Conservation (phyloP, 2,888 invertebrate genomes). For the Tenthredo mesomela region DNA sequence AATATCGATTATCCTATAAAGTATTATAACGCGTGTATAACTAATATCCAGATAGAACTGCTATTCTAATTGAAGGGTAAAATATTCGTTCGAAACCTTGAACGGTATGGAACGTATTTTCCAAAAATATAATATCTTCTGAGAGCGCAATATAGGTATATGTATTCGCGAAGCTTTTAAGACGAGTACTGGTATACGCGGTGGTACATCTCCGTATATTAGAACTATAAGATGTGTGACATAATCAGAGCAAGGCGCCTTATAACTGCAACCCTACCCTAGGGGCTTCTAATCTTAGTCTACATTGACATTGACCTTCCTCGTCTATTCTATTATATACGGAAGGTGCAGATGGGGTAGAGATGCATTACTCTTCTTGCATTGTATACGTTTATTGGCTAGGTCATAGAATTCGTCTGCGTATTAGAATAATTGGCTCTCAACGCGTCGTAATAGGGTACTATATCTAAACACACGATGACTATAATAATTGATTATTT, state of each 20-base stretch:
- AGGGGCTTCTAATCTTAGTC: conserved; percentile 63
- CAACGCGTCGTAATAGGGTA: background rate
- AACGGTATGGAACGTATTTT: no score
- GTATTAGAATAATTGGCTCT: conserved; percentile 7
- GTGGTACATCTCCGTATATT: background rate
- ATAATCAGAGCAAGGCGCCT: conserved; percentile 45
- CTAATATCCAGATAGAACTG: background rate
- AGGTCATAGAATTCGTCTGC: conserved; percentile 1
- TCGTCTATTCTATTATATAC: background rate
- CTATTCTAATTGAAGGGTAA: background rate
- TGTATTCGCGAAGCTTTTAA: background rate
- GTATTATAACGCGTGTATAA: background rate
- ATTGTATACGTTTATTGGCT: background rate
- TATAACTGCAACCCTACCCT: conserved; percentile 42
- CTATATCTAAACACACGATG: background rate
- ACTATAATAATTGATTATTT: background rate
- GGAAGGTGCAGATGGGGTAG: background rate
- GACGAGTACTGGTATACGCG: background rate
- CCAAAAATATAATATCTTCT: background rate
- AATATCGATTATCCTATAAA: background rate
- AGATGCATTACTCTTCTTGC: background rate
- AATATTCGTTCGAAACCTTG: no score
- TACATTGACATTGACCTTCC: conserved; percentile 53
- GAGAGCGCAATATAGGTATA: background rate
- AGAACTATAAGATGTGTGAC: background rate